Conservation (phyloP, 2,888 invertebrate genomes). For the Automeris io region DNA sequence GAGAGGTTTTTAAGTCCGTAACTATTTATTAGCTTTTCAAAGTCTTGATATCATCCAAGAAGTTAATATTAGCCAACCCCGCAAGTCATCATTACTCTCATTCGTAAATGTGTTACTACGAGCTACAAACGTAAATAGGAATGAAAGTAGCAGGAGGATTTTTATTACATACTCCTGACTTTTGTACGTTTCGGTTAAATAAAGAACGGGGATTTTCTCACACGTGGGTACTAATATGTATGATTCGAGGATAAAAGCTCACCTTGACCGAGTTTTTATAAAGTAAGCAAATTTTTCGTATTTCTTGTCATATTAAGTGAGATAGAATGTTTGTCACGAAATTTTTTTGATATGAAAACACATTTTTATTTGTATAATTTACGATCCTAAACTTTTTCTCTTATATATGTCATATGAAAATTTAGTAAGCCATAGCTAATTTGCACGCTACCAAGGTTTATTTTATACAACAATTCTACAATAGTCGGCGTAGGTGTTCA, state of each 20-base stretch:
- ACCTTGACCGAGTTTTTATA: constrained; percentile 6
- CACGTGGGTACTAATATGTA: constrained; percentile 9
- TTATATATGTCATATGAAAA: too few relatives aligned
- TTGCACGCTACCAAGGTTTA: too few relatives aligned
- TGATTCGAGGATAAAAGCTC: not conserved
- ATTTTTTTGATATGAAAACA: too few relatives aligned
- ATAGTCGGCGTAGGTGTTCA: too few relatives aligned
- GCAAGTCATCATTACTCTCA: not conserved
- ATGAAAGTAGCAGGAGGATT: constrained; percentile 15
- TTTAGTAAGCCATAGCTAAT: too few relatives aligned
- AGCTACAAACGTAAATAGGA: not conserved
- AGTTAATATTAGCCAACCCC: not conserved
- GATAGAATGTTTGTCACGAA: too few relatives aligned
- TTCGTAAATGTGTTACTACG: not conserved
- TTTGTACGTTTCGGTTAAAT: constrained; percentile 18
- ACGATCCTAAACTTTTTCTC: too few relatives aligned
- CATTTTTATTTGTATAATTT: not conserved
- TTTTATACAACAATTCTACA: too few relatives aligned
- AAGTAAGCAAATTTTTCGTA: constrained; percentile 1
- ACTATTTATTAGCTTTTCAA: too few relatives aligned
- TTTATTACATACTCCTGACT: constrained; percentile 21
- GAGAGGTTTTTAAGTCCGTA: too few relatives aligned
- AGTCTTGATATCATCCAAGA: too few relatives aligned
- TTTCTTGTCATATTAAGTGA: too few relatives aligned
- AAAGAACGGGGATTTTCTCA: constrained; percentile 26